Conservation (phyloP, 1,140 invertebrate species). For the Campoletis sonorensis region DNA sequence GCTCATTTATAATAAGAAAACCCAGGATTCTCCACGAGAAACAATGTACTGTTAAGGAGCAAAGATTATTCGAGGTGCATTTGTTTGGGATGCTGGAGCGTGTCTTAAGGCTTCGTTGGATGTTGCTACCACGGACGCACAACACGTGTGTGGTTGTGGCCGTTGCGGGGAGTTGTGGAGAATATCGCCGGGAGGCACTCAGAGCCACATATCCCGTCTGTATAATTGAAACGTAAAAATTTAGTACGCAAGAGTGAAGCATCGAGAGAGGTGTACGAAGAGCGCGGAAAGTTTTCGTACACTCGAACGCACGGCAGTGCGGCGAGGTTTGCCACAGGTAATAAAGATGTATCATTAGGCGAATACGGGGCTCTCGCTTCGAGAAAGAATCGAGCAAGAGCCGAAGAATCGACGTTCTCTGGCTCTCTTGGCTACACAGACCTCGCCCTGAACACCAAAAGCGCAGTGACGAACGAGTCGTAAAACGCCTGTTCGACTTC, state of each 20-base stretch:
- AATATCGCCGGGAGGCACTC: conserved; percentile 20
- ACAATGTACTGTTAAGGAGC: not conserved
- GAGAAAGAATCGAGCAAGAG: conserved; percentile 18
- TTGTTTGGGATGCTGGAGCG: not conserved
- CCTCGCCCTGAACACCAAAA: conserved; percentile 4
- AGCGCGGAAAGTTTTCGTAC: conserved; percentile 51
- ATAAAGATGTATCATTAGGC: conserved; percentile 54
- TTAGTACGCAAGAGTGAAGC: conserved; percentile 49
- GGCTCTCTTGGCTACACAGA: not conserved
- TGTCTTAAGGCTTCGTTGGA: not conserved
- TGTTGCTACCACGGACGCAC: not conserved
- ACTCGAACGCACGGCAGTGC: conserved; percentile 1
- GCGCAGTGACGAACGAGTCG: conserved; percentile 40
- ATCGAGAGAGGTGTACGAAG: not conserved
- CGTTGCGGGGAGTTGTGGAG: not conserved
- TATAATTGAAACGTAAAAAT: conserved; percentile 70
- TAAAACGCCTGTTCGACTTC: conserved; percentile 46
- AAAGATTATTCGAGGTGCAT: not conserved
- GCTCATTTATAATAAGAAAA: not conserved
- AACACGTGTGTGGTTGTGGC: conserved; percentile 9
- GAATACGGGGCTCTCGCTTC: conserved; percentile 2
- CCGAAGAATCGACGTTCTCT: conserved; percentile 12
- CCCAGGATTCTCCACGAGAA: not conserved
- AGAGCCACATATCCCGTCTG: conserved; percentile 27
- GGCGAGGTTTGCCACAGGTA: conserved; percentile 47